Percentiles rank a stretch among this genome's conserved stretches.
Evolutionary conservation across 2,113 vertebrate genomes (phyloP).

Genomic region (Tupaia tana): DNA sequence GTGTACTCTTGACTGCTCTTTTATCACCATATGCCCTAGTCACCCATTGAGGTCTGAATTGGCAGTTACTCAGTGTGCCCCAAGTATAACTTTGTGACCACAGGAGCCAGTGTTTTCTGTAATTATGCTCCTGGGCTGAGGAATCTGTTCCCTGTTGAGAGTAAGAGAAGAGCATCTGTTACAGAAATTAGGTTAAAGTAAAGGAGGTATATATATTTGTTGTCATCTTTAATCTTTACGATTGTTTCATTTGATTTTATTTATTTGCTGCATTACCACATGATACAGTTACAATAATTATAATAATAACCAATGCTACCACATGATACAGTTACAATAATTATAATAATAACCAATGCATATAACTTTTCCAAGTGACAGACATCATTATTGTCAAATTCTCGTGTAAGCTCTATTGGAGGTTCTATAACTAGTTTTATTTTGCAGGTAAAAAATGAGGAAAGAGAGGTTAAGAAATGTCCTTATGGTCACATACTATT

Average conservation of each 20-base stretch:
- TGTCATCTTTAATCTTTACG: constrained; percentile 80
- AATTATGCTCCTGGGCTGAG: constrained; percentile 87
- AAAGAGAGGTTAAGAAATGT: neutral
- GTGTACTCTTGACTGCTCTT: constrained; percentile 87
- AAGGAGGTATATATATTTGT: constrained; percentile 82
- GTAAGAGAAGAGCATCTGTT: constrained; percentile 87
- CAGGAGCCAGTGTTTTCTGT: constrained; percentile 84
- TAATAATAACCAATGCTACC: constrained; percentile 3
- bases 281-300: constrained; percentile 46
- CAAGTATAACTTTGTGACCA: constrained; percentile 88
- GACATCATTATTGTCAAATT: constrained; percentile 8
- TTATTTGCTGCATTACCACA: constrained; percentile 26
- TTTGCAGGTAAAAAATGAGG: neutral
- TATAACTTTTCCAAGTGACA: constrained; percentile 31
- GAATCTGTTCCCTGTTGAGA: constrained; percentile 88
- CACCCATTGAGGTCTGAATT: constrained; percentile 83
- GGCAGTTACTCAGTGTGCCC: constrained; percentile 84
- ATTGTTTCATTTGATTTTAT: constrained; percentile 68
- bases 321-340: constrained; percentile 34
- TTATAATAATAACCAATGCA: constrained; percentile 33
- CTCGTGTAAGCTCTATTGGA: constrained; percentile 14
- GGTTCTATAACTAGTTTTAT: neutral
- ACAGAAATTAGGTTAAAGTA: constrained; percentile 86
- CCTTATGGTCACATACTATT: neutral
- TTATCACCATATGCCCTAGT: constrained; percentile 87